A percentile compares a stretch with the other conserved stretches of the same genome.
These are phyloP conservation scores for Hydriomena furcata DNA, from an alignment of 2,888 invertebrate species.

Conservation along the genomic window DNA sequence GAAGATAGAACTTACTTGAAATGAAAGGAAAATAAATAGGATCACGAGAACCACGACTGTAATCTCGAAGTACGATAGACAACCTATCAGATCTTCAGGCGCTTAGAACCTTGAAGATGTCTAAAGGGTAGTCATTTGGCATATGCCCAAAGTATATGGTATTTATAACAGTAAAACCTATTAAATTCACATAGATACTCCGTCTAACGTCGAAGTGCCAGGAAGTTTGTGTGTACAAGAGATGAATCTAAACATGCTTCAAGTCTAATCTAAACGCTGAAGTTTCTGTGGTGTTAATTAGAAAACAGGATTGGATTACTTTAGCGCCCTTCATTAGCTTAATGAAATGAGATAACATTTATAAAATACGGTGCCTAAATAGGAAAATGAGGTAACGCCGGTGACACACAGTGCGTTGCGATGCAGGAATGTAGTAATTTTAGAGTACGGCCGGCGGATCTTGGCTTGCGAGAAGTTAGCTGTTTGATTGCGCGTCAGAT, in stretches of 20 bases:
- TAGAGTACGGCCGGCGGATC: too few species aligned
- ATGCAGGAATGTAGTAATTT: too few species aligned
- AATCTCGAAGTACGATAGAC: too few species aligned
- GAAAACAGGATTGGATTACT: conserved; percentile 62
- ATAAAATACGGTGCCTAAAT: conserved; percentile 55
- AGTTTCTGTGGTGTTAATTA: conserved; percentile 58
- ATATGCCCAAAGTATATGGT: too few species aligned
- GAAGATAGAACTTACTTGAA: too few species aligned
- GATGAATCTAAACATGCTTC: conserved; percentile 23
- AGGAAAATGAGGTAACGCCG: conserved; percentile 51
- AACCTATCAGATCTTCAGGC: too few species aligned
- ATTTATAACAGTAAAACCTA: not conserved
- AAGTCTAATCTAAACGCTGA: conserved; percentile 39
- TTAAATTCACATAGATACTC: not conserved
- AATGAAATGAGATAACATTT: conserved; percentile 71
- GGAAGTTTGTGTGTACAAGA: conserved; percentile 14
- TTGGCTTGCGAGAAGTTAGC: too few species aligned
- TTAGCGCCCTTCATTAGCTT: conserved; percentile 63
- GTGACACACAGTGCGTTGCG: conserved; percentile 3
- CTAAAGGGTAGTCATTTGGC: too few species aligned
- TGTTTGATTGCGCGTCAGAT: too few species aligned
- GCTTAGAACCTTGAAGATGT: too few species aligned
- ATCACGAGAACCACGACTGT: too few species aligned
- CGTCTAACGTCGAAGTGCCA: not conserved
- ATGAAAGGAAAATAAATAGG: too few species aligned